phyloP scores from a whole-genome alignment of 2,888 invertebrate genomes.

The Capitulum mitella region DNA sequence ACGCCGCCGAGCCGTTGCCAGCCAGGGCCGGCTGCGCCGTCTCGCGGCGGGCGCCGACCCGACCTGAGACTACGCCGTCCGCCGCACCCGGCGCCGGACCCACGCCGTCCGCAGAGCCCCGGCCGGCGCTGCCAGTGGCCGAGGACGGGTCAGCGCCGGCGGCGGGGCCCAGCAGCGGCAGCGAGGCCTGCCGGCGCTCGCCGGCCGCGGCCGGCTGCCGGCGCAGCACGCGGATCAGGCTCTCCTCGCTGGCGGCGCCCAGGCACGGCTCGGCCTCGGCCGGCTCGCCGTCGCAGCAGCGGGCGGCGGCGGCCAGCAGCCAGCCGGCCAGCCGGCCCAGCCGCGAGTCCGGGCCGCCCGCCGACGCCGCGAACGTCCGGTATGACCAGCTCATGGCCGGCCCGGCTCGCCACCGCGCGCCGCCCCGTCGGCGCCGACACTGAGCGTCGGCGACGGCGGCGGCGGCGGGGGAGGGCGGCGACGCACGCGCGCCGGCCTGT shows the following conservation, averaged over 20 bases:
- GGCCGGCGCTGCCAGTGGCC: not conserved
- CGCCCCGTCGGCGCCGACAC: not conserved
- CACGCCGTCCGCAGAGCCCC: not conserved
- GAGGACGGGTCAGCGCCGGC: not conserved
- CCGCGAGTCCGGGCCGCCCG: not conserved
- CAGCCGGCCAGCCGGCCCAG: not conserved
- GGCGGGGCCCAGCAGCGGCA: not conserved
- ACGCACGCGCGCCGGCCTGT: no score
- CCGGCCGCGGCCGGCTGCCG: not conserved
- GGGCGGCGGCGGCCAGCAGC: not conserved
- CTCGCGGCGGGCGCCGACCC: no score
- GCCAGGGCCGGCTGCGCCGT: no score
- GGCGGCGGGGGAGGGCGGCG: not conserved
- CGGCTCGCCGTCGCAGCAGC: not conserved
- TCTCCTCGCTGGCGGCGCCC: not conserved
- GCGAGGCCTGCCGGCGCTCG: not conserved
- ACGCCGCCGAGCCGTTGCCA: no score
- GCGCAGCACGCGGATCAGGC: not conserved
- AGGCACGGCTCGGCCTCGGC: not conserved
- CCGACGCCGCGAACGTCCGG: not conserved
- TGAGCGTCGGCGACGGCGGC: not conserved
- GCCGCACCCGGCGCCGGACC: not conserved
- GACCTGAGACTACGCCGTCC: no score
- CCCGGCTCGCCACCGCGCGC: not conserved
- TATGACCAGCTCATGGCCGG: not conserved